Base-by-base conservation (phyloP, 2,797 vertebrate genomes). In the Crocodylus rhombifer region DNA sequence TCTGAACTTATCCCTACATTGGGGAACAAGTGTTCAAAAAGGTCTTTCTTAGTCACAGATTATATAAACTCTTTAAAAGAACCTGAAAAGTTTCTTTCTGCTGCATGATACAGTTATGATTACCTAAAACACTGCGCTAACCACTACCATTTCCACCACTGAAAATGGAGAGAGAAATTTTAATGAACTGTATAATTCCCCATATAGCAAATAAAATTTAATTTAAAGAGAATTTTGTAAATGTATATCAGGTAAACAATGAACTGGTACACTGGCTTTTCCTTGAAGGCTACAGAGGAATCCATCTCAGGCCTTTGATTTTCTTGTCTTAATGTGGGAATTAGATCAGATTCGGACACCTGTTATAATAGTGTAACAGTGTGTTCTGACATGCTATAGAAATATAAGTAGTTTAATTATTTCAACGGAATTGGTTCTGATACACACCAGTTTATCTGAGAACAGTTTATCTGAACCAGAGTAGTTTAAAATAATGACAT, bases 241-340 rank as follows among this genome's bases (percentile, higher is more conserved):
- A 94, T 56, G 25, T n/a, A 62, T 30, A 82, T 69, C 18, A 91
- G 69, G 28, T 88, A 28, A 86, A 86, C 36, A 82, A 56, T 30
- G 21, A 62, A 30, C 14, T 85, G 14, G 58, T 57, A 28, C 93
- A 42, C 16, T 14, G 90, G 20, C 23, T 78, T 81, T 82, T 78
- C n/a, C 20, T 91, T 94, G 56, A 84, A 0, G 1, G 23, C 33
- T 87, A 93, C 26, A 64, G 78, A 95, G 77, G 82, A 82, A 92
- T 64, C n/a, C 23, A 25, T 82, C 76, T 91, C 82, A 93, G 78
- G 57, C 5, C 26, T n/a, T 57, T 30, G 14, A 78, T 60, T 65
- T 61, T 91, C 86, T 69, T 84, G 58, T 5, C 67, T 23, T 3
- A 78, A 86, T 69, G 78, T 13, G 42, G 16, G 42, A 51, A 1